Conservation (phyloP, 2,113 vertebrate genomes). For the Miniopterus natalensis region DNA sequence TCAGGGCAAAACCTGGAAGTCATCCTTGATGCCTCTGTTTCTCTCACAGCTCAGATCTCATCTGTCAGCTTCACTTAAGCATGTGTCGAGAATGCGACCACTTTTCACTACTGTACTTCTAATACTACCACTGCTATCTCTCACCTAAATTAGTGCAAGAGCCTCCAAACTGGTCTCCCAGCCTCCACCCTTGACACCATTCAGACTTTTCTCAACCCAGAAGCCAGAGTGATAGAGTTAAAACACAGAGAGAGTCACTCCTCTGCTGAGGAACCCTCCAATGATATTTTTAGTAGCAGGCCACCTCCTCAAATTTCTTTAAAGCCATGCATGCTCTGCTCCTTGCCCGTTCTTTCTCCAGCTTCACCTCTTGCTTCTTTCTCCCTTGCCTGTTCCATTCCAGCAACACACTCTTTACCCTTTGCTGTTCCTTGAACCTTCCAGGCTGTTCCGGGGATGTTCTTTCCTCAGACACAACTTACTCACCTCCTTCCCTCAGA, state of each 20-base stretch:
- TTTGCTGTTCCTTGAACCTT: background rate
- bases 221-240: background rate
- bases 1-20: slow-evolving; percentile 1
- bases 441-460: background rate
- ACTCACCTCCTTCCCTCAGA: background rate
- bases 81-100: background rate
- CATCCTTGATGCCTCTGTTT: background rate
- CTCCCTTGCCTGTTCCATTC: background rate
- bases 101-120: background rate
- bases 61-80: background rate
- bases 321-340: background rate
- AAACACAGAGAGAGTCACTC: background rate
- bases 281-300: background rate
- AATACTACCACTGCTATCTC: background rate
- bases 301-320: background rate
- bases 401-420: background rate
- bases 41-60: background rate
- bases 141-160: background rate
- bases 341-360: background rate
- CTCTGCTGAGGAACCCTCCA: background rate
- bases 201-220: background rate
- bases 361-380: background rate
- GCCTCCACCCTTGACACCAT: background rate
- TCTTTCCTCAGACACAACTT: background rate
- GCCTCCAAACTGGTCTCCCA: background rate